Evolutionary conservation across 2,797 vertebrate species (phyloP).

Genomic region (Rhyacichthys aspro): DNA sequence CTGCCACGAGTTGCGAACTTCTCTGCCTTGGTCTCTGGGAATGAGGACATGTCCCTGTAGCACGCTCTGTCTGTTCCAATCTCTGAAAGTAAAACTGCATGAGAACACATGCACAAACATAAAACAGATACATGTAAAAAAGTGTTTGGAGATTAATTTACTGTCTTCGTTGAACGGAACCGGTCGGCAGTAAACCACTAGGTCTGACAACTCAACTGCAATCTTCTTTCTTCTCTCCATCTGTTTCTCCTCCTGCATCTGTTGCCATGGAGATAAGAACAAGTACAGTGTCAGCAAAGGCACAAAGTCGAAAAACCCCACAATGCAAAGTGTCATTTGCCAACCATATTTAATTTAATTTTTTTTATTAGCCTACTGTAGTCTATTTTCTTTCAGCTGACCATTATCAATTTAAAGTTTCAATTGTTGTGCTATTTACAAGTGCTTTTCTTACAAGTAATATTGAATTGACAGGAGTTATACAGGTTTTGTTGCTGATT

Average conservation of each 20-base stretch:
- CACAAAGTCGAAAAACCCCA: background rate
- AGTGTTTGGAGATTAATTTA: slow-evolving; percentile 69
- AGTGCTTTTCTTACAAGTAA: no score
- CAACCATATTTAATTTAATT: no score
- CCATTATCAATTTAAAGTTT: no score
- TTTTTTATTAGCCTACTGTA: no score
- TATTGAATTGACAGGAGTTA: background rate
- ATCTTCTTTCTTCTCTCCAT: slow-evolving; percentile 99
- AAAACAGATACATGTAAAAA: background rate
- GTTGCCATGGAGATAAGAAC: slow-evolving; percentile 38
- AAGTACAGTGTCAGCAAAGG: background rate
- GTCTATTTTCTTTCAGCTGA: no score
- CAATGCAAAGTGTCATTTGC: background rate
- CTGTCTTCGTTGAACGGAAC: slow-evolving; percentile 98
- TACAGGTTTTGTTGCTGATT: no score
- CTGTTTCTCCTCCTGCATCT: slow-evolving; percentile 97
- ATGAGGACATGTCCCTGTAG: slow-evolving; percentile 97
- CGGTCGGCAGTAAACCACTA: slow-evolving; percentile 95
- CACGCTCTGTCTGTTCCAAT: slow-evolving; percentile 94
- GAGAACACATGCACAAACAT: no score
- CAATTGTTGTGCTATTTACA: no score
- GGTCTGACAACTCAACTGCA: slow-evolving; percentile 93
- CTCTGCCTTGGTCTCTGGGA: slow-evolving; percentile 97
- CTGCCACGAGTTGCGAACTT: slow-evolving; percentile 93
- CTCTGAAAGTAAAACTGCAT: slow-evolving; percentile 74